Evolutionary conservation across 2,797 vertebrate species (phyloP).

Genomic region (Sciurus carolinensis): DNA sequence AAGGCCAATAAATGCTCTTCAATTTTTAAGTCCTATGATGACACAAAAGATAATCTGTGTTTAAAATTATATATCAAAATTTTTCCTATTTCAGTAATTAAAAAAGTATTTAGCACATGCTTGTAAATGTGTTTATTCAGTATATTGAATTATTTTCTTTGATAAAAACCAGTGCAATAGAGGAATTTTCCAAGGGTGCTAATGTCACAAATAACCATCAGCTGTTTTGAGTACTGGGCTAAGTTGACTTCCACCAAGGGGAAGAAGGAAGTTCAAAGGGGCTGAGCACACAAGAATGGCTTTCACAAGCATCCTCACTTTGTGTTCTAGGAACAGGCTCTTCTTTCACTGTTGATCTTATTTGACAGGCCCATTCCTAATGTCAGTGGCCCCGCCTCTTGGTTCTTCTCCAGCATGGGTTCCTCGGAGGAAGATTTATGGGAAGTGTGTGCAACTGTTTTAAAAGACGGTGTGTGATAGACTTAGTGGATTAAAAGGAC

Average conservation of each 20-base stretch:
- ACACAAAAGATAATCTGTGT: neutral
- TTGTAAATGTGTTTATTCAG: neutral
- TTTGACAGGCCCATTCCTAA: neutral
- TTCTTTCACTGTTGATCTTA: constrained; percentile 67
- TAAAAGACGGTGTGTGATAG: neutral
- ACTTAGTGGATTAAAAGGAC: neutral
- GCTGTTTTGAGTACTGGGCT: neutral
- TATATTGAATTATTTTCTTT: neutral
- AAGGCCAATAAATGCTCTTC: neutral
- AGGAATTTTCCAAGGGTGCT: neutral
- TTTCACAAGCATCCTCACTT: neutral
- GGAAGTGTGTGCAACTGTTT: neutral
- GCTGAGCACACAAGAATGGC: no score
- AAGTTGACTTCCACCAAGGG: neutral
- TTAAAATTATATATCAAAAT: neutral
- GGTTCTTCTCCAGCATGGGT: constrained; percentile 16
- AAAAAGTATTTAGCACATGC: neutral
- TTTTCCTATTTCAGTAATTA: neutral
- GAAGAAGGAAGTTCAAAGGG: neutral
- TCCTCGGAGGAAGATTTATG: constrained; percentile 55
- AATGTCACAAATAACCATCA: neutral
- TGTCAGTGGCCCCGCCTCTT: constrained; percentile 3
- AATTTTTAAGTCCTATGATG: neutral
- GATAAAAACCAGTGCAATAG: neutral
- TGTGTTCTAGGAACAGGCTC: constrained; percentile 70